Conservation (phyloP, 2,888 invertebrate species). For the Brachypalpus laphriformis region DNA sequence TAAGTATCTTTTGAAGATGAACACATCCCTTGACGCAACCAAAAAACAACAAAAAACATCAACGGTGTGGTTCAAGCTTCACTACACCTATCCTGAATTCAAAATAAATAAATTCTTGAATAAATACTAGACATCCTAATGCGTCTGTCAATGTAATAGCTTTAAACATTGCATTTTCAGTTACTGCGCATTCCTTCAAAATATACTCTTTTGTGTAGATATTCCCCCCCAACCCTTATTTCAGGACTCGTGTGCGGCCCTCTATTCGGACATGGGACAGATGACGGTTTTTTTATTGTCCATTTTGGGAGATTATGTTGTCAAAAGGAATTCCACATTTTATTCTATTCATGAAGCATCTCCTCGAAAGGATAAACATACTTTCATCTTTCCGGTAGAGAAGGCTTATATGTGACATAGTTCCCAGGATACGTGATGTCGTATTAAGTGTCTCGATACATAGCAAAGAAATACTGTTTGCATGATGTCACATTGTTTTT, state of each 20-base stretch:
- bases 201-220: too few relatives aligned
- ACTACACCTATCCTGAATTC: too few relatives aligned
- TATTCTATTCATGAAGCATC: background rate
- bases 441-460: constrained; percentile 20
- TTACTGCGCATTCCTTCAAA: too few relatives aligned
- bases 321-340: constrained; percentile 17
- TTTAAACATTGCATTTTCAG: too few relatives aligned
- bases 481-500: constrained; percentile 22
- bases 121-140: too few relatives aligned
- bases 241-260: background rate
- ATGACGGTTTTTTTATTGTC: background rate
- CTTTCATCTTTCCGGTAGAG: background rate
- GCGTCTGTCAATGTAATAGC: too few relatives aligned
- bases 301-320: constrained; percentile 13
- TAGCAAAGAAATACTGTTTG: constrained; percentile 5
- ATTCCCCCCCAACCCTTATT: too few relatives aligned
- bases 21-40: too few relatives aligned
- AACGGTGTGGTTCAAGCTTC: too few relatives aligned
- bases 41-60: too few relatives aligned
- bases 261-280: background rate
- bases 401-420: constrained; percentile 3
- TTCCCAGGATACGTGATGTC: background rate
- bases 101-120: too few relatives aligned
- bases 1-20: too few relatives aligned
- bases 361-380: background rate